Base-by-base conservation (phyloP, 2,888 invertebrate genomes). In the Hydrotaea cyrtoneurina region DNA sequence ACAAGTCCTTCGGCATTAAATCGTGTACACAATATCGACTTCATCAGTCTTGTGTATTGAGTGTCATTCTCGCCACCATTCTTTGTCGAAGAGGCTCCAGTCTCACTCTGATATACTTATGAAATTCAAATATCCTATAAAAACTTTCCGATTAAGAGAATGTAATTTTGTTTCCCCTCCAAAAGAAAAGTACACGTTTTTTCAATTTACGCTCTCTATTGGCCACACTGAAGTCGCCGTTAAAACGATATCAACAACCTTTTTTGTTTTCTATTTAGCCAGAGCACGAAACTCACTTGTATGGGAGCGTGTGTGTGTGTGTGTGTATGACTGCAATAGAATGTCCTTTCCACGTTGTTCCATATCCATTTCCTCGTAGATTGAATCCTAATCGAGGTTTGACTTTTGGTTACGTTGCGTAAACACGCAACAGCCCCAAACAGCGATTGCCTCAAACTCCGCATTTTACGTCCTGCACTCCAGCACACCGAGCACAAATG, bases 331-430 rank as follows among this genome's bases (percentile, higher is more conserved):
- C 87, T 88, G 23, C 13, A 46, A 10, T 46, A 46, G 46, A 69
- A 69, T 69, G n/a, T 74, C 50, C 43, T 23, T 64, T 26, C 26
- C 26, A 71, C 75, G 19, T n/a, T 77, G 26, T 78, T 55, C 69
- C 55, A 81, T 77, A 77, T 79, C 36, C 74, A 69, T 71, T 80
- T 80, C 36, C 69, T 69, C 69, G 88, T 89, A 89, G 89, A 89
- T 91, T 91, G 89, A 91, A 89, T 90, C 89, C 90, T 90, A 91
- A 91, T 90, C 90, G 89, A 88, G 91, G 91, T 89, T 90, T 90
- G 91, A 90, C 91, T 91, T 69, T 89, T 90, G 91, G 91, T 90
- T 89, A 91, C 90, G 89, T 90, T 91, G 90, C 90, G 90, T 91
- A 90, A 90, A 89, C 91, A 90, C 90, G 90, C 90, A 90, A 90